phyloP scores from a whole-genome alignment of 1,140 invertebrate genomes.

The Telenomus remus region DNA sequence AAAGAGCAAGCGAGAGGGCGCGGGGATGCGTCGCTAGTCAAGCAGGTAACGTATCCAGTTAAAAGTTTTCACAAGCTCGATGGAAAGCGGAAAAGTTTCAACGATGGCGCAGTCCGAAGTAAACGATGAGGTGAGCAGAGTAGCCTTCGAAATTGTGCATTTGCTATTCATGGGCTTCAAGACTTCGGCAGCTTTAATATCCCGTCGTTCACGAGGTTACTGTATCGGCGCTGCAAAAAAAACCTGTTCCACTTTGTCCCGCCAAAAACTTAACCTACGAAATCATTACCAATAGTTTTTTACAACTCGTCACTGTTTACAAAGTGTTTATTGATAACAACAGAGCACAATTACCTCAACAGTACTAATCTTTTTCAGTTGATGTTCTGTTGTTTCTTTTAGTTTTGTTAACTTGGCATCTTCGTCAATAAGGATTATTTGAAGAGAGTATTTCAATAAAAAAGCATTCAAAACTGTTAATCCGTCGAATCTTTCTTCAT shows the following conservation, averaged over 20 bases:
- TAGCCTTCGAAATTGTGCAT: conserved; percentile 69
- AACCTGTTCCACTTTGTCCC: too few relatives aligned
- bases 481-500: conserved; percentile 21
- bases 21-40: conserved; percentile 64
- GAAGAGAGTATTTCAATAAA: conserved; percentile 29
- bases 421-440: conserved; percentile 24
- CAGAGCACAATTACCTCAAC: too few relatives aligned
- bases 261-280: too few relatives aligned
- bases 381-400: conserved; percentile 3
- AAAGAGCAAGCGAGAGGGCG: conserved; percentile 50
- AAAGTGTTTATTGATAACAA: too few relatives aligned
- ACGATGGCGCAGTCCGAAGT: conserved; percentile 33
- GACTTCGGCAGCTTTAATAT: conserved; percentile 67
- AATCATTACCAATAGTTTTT: too few relatives aligned
- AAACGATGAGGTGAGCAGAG: conserved; percentile 48
- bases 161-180: conserved; percentile 71
- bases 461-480: conserved; percentile 23
- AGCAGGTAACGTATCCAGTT: conserved; percentile 72
- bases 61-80: conserved; percentile 67
- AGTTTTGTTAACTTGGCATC: conserved; percentile 21
- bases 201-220: conserved; percentile 60
- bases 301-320: too few relatives aligned
- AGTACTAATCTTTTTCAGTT: too few relatives aligned
- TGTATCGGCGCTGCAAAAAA: conserved; percentile 23
- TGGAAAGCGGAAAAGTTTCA: conserved; percentile 46